phyloP scores from a whole-genome alignment of 2,888 invertebrate species.

The Melanostoma scalare region DNA sequence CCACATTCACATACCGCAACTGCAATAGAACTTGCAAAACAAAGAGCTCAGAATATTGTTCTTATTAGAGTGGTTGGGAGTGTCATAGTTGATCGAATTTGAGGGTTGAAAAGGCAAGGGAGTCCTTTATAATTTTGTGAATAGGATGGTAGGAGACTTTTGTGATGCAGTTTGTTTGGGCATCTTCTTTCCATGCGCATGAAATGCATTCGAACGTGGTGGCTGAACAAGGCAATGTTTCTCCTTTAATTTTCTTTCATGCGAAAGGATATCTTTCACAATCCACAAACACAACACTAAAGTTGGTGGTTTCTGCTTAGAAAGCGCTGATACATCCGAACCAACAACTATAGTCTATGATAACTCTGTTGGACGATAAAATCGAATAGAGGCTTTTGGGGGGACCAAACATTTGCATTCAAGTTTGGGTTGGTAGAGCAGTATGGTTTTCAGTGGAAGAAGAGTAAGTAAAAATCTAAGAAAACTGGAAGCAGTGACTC shows the following conservation, averaged over 20 bases:
- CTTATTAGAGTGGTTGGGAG: background rate
- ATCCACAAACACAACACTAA: constrained; percentile 20
- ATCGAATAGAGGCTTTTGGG: constrained; percentile 12
- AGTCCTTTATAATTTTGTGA: constrained; percentile 52
- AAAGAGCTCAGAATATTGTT: constrained; percentile 48
- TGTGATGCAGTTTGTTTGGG: constrained; percentile 44
- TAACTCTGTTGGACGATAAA: background rate
- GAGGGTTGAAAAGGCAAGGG: background rate
- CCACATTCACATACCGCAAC: constrained; percentile 45
- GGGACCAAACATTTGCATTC: constrained; percentile 66
- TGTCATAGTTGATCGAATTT: constrained; percentile 11
- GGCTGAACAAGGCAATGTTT: constrained; percentile 13
- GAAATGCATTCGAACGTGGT: background rate
- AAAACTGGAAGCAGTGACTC: too few relatives aligned
- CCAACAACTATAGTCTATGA: background rate
- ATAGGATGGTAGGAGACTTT: constrained; percentile 50
- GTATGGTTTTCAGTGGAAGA: too few relatives aligned
- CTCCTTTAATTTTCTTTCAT: background rate
- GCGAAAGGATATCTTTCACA: constrained; percentile 6
- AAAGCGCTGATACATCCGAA: constrained; percentile 53
- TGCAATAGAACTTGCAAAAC: constrained; percentile 38
- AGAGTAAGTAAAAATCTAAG: too few relatives aligned
- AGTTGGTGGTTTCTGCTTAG: constrained; percentile 25
- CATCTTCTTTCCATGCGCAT: constrained; percentile 52
- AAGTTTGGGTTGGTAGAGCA: constrained; percentile 55